Evolutionary conservation across 2,797 vertebrate genomes (phyloP).

Genomic region (Taenioides sp.): DNA sequence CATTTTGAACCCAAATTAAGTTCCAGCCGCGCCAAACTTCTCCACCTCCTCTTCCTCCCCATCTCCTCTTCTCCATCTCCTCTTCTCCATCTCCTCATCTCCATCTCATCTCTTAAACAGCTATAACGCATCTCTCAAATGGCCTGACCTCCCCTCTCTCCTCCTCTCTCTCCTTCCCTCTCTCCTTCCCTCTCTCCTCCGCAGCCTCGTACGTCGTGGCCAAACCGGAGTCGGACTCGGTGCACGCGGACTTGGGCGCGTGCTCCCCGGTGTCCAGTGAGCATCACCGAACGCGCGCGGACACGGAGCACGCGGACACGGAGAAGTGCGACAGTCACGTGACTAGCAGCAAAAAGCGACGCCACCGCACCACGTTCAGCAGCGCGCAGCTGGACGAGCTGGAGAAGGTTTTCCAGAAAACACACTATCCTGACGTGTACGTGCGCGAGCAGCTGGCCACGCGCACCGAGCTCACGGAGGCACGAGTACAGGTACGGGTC

Average conservation of each 20-base stretch:
- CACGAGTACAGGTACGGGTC: conserved; percentile 90
- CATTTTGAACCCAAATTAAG: no score
- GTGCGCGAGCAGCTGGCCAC: conserved; percentile 96
- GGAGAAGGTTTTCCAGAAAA: conserved; percentile 99
- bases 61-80: no score
- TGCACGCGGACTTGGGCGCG: conserved; percentile 82
- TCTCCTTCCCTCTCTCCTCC: background rate
- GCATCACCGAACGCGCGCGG: conserved; percentile 82
- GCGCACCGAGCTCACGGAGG: conserved; percentile 96
- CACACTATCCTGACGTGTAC: conserved; percentile 97
- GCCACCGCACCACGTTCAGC: conserved; percentile 96
- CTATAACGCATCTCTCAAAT: no score
- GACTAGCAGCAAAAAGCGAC: conserved; percentile 96
- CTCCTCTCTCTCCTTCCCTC: no score
- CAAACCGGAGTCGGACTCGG: conserved; percentile 86
- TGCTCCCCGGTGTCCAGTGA: conserved; percentile 81
- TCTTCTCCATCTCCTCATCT: no score
- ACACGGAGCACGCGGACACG: conserved; percentile 84
- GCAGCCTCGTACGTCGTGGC: conserved; percentile 83
- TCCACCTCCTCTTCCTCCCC: no score
- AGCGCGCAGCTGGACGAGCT: conserved; percentile 96
- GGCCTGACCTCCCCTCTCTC: no score
- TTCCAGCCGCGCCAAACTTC: no score
- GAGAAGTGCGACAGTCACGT: conserved; percentile 96
- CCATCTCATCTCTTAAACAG: no score